Percentiles rank a stretch among this genome's conserved stretches.
Conservation (phyloP, 2,113 vertebrate genomes). For the Centropus bengalensis region DNA sequence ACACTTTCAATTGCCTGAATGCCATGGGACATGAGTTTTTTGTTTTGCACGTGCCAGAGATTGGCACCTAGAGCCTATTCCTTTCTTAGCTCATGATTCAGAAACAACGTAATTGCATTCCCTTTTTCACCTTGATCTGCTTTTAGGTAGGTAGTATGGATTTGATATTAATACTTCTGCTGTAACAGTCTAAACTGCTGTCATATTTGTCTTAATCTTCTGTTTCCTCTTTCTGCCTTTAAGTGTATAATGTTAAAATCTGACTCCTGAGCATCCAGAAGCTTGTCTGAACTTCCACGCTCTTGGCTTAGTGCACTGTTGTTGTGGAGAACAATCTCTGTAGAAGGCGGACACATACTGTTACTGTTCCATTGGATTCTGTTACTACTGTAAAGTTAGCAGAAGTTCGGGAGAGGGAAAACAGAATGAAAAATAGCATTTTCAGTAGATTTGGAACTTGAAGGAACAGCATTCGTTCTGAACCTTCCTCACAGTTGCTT, state of each 20-base stretch:
- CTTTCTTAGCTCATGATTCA: not conserved
- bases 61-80: not conserved
- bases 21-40: fast-evolving
- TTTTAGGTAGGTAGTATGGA: not conserved
- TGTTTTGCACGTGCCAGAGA: not conserved
- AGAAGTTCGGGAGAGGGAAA: not conserved
- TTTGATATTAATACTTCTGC: not conserved
- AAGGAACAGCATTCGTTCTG: not conserved
- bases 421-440: not conserved
- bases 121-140: not conserved
- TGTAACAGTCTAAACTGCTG: not conserved
- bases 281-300: not conserved
- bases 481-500: not conserved
- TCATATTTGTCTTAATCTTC: not conserved
- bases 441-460: not conserved
- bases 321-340: not conserved
- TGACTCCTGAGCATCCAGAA: not conserved
- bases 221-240: not conserved
- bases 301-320: not conserved
- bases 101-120: not conserved
- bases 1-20: not conserved
- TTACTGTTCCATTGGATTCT: not conserved
- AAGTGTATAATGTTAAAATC: not conserved
- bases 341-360: fast-evolving
- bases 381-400: not conserved